Conservation (phyloP, 2,113 vertebrate genomes). For the Aphyosemion australe region DNA sequence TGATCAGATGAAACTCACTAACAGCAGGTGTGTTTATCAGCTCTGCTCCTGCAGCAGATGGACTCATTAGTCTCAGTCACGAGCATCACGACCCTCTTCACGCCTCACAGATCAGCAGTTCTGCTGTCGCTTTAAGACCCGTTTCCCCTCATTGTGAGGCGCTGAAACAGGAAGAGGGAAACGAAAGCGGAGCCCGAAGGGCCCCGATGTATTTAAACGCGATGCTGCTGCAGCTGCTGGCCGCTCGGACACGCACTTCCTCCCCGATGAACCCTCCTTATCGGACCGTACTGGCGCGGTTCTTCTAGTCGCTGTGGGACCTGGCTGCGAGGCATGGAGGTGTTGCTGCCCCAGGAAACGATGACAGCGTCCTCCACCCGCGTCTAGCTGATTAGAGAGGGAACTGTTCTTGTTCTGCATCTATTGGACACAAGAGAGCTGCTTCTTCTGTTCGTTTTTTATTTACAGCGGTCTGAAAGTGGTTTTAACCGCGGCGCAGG, state of each 20-base stretch:
- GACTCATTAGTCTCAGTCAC: slow-evolving; percentile 70
- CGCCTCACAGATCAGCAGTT: not conserved
- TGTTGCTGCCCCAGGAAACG: slow-evolving; percentile 61
- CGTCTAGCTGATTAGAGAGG: slow-evolving; percentile 20
- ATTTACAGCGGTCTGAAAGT: not conserved
- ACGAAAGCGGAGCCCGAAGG: slow-evolving; percentile 86
- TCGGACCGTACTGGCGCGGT: not conserved
- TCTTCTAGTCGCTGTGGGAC: not conserved
- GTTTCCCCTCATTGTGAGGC: slow-evolving; percentile 98
- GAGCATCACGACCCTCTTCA: slow-evolving; percentile 30
- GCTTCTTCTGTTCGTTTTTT: not conserved
- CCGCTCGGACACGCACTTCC: slow-evolving; percentile 7
- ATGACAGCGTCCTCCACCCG: slow-evolving; percentile 59
- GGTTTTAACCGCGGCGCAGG: slow-evolving; percentile 45
- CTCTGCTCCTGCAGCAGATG: slow-evolving; percentile 30
- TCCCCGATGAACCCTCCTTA: slow-evolving; percentile 5
- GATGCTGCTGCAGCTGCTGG: slow-evolving; percentile 46
- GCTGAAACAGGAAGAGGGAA: slow-evolving; percentile 98
- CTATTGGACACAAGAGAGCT: slow-evolving; percentile 2
- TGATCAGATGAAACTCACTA: too few relatives aligned
- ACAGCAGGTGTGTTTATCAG: slow-evolving; percentile 10
- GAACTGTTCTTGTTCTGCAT: slow-evolving; percentile 21
- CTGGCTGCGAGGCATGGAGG: slow-evolving; percentile 33
- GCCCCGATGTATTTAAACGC: slow-evolving; percentile 78
- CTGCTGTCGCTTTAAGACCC: slow-evolving; percentile 91